A percentile compares a stretch with the other conserved stretches of the same genome.
Conservation (phyloP, 2,888 invertebrate species). For the Polietes domitor region DNA sequence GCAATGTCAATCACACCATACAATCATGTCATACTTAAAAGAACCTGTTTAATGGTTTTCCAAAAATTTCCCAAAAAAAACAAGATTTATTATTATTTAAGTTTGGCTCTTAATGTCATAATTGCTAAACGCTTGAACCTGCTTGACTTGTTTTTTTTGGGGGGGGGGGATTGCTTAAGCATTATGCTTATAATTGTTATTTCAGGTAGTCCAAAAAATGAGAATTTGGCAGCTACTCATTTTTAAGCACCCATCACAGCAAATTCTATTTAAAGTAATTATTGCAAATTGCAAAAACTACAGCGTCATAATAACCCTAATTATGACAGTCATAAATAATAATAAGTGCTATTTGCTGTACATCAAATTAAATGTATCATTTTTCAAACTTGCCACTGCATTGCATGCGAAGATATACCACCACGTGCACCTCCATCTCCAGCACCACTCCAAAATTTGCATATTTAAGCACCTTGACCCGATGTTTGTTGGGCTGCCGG, state of each 20-base stretch:
- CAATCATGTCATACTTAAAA: background rate
- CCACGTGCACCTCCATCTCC: constrained; percentile 5
- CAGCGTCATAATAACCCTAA: background rate
- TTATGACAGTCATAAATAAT: constrained; percentile 5
- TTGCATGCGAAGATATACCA: too few species aligned
- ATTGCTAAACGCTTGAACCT: background rate
- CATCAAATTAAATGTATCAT: constrained; percentile 18
- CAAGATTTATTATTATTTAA: background rate
- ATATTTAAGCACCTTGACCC: constrained; percentile 59
- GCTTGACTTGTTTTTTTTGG: background rate
- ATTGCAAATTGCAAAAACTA: background rate
- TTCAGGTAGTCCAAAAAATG: too few species aligned
- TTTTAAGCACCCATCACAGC: background rate
- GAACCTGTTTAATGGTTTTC: constrained; percentile 11
- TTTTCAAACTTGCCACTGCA: constrained; percentile 7
- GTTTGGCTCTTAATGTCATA: background rate
- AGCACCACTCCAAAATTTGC: constrained; percentile 1
- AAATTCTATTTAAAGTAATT: background rate
- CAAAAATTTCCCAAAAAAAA: background rate
- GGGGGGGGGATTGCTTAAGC: background rate
- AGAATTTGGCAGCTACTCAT: background rate
- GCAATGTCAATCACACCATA: constrained; percentile 11
- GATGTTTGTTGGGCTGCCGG: background rate
- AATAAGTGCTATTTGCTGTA: constrained; percentile 26
- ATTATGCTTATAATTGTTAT: background rate